phyloP scores from a whole-genome alignment of 2,888 invertebrate genomes.

The Cephalotes varians region DNA sequence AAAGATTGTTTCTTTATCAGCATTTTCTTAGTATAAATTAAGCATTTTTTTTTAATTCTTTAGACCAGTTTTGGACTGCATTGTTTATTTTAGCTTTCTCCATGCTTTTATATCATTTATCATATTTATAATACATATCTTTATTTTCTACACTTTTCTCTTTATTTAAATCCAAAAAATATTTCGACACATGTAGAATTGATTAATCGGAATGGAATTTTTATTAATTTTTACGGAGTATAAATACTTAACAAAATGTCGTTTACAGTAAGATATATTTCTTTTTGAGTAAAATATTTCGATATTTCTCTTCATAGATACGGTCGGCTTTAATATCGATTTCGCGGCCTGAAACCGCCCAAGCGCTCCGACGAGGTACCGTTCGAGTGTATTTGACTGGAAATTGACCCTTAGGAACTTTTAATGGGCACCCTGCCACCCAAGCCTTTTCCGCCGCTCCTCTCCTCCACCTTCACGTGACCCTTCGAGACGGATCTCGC shows the following conservation, averaged over 20 bases:
- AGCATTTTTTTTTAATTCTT: not conserved
- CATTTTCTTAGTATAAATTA: not conserved
- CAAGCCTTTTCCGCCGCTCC: constrained; percentile 30
- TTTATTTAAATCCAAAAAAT: not conserved
- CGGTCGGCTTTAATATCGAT: constrained; percentile 77
- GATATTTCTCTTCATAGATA: constrained; percentile 51
- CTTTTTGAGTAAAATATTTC: constrained; percentile 22
- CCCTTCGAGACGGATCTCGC: constrained; percentile 36
- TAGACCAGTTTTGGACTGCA: not conserved
- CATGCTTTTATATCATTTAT: not conserved
- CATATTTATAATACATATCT: too few species aligned
- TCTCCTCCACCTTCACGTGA: constrained; percentile 37
- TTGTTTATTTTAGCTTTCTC: not conserved
- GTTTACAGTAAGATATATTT: not conserved
- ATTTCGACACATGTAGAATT: not conserved
- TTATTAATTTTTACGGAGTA: too few species aligned
- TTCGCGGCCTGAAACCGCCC: constrained; percentile 67
- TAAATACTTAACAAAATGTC: not conserved
- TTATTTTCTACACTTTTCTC: not conserved
- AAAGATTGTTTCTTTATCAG: not conserved
- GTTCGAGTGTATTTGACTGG: constrained; percentile 81
- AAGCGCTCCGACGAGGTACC: constrained; percentile 65
- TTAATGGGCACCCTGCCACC: constrained; percentile 73
- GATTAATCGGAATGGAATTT: not conserved
- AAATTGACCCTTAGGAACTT: constrained; percentile 81